Conservation (phyloP, 2,797 vertebrate species). For the Molossus alvarezi region DNA sequence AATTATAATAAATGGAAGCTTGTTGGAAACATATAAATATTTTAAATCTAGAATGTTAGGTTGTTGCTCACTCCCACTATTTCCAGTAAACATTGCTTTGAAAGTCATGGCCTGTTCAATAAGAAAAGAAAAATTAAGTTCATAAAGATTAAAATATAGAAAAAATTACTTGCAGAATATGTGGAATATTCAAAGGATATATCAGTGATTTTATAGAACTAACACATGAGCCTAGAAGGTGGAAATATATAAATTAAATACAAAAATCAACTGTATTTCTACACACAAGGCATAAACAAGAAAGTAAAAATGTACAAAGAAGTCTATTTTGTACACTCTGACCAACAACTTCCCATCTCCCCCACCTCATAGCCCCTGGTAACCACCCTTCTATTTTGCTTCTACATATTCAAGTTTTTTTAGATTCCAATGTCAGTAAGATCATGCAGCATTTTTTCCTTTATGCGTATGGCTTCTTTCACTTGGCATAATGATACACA, state of each 20-base stretch:
- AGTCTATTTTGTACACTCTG: neutral
- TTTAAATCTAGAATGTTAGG: neutral
- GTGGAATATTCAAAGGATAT: neutral
- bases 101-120: neutral
- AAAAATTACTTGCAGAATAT: neutral
- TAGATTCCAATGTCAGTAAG: too few relatives aligned
- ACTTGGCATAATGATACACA: neutral
- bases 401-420: too few relatives aligned
- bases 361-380: neutral
- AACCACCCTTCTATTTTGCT: neutral
- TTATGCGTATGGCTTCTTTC: neutral
- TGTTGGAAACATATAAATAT: neutral
- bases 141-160: neutral
- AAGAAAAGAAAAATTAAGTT: neutral
- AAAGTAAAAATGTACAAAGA: neutral
- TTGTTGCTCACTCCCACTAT: neutral
- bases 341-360: neutral
- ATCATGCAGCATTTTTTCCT: neutral
- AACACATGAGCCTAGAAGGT: neutral
- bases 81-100: neutral
- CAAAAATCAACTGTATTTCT: neutral
- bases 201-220: neutral
- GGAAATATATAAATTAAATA: neutral
- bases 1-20: neutral
- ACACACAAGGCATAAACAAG: neutral